Conservation (phyloP, 2,797 vertebrate species). For the Liasis olivaceus region DNA sequence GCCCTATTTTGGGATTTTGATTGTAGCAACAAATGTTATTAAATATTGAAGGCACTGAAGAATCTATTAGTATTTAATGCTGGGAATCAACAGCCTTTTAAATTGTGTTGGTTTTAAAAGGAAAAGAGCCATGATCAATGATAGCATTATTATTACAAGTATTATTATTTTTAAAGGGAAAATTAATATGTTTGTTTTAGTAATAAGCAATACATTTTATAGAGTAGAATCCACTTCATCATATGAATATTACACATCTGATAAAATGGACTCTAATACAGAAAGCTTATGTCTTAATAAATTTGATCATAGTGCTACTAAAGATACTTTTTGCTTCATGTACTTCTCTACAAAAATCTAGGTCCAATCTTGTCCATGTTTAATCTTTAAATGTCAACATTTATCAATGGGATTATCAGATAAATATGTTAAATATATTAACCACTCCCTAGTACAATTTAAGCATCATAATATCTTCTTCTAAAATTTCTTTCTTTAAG, state of each 20-base stretch:
- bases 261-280: not conserved
- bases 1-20: not conserved
- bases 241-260: not conserved
- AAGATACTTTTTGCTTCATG: not conserved
- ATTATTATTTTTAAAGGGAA: not conserved
- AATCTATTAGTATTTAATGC: not conserved
- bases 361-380: not conserved
- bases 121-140: not conserved
- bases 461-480: not conserved
- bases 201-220: not conserved
- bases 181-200: not conserved
- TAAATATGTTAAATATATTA: slow-evolving; percentile 15
- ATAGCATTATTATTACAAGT: not conserved
- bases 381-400: not conserved
- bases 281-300: not conserved
- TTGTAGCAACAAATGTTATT: not conserved
- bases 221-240: not conserved
- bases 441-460: not conserved
- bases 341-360: not conserved
- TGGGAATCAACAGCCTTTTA: not conserved
- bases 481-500: not conserved
- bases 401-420: slow-evolving; percentile 17
- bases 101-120: not conserved
- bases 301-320: not conserved
- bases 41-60: not conserved